Conservation (phyloP, 2,888 invertebrate genomes). For the Caenorhabditis auriculariae region DNA sequence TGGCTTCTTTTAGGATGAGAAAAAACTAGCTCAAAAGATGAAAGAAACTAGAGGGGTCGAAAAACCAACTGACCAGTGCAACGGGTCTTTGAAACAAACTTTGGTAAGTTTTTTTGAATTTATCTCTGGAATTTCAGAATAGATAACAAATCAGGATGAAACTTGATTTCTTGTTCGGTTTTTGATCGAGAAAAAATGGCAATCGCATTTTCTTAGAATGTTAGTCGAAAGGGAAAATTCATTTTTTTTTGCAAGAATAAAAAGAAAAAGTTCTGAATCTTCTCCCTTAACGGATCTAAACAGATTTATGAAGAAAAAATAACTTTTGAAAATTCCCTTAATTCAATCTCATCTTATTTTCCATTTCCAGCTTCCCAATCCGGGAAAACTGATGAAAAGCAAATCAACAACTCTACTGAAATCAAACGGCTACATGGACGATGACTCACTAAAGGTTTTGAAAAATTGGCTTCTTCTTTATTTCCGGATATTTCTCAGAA, state of each 20-base stretch:
- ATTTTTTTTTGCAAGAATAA: no score
- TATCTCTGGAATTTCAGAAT: slow-evolving; percentile 2
- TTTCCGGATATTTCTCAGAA: no score
- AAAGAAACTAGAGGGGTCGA: not conserved
- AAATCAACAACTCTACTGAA: slow-evolving; percentile 28
- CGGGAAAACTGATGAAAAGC: slow-evolving; percentile 23
- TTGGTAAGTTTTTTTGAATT: slow-evolving; percentile 10
- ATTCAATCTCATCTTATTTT: not conserved
- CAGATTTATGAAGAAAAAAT: no score
- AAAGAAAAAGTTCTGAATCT: no score
- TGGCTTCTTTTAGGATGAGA: slow-evolving; percentile 29
- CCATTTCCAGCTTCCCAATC: slow-evolving; percentile 9
- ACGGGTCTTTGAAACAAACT: slow-evolving; percentile 18
- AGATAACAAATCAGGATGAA: no score
- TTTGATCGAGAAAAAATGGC: no score
- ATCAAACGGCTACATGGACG: slow-evolving; percentile 26
- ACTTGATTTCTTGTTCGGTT: no score
- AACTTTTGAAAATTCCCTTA: no score
- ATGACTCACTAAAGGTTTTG: slow-evolving; percentile 15
- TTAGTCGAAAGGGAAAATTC: no score
- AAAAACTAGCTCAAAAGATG: slow-evolving; percentile 6
- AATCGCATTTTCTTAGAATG: no score
- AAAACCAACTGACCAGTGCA: slow-evolving; percentile 5
- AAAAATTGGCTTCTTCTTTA: no score
- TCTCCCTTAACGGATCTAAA: no score